These are phyloP conservation scores for Acrocephalus scirpaceus DNA, from an alignment of 2,797 vertebrate genomes.

Conservation along the genomic window DNA sequence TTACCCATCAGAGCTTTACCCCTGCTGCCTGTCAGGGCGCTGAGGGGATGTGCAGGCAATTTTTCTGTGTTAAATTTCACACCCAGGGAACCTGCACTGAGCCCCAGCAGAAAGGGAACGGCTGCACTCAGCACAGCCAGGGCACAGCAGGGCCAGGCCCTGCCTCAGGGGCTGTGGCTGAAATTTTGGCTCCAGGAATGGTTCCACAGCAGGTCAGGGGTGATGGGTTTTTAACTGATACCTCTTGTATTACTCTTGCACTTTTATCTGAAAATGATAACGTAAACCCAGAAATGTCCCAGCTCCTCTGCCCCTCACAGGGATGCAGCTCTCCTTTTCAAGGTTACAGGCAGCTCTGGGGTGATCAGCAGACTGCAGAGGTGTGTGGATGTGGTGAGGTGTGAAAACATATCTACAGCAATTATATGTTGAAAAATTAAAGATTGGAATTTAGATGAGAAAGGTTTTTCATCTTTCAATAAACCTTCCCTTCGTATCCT, in stretches of 20 bases:
- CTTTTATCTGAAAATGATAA: neutral
- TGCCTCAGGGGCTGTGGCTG: neutral
- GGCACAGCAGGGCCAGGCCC: neutral
- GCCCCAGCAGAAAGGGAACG: neutral
- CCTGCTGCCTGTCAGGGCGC: neutral
- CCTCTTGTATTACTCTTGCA: neutral
- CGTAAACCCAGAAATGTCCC: neutral
- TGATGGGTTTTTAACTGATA: rapidly evolving
- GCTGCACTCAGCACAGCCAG: neutral
- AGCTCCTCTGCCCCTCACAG: neutral
- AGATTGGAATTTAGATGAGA: slow-evolving; percentile 25
- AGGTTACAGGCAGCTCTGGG: neutral
- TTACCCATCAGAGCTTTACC: neutral
- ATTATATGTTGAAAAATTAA: slow-evolving; percentile 7
- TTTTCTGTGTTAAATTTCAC: neutral
- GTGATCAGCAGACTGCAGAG: neutral
- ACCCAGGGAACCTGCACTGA: neutral
- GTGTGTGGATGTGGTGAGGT: neutral
- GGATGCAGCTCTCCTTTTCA: neutral
- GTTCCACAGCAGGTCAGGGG: neutral
- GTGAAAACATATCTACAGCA: neutral
- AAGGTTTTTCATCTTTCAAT: neutral
- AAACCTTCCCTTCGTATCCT: neutral
- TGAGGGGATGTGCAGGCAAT: neutral
- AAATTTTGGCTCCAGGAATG: neutral